Base-by-base conservation (phyloP, 2,797 vertebrate species). In the Crenichthys baileyi region DNA sequence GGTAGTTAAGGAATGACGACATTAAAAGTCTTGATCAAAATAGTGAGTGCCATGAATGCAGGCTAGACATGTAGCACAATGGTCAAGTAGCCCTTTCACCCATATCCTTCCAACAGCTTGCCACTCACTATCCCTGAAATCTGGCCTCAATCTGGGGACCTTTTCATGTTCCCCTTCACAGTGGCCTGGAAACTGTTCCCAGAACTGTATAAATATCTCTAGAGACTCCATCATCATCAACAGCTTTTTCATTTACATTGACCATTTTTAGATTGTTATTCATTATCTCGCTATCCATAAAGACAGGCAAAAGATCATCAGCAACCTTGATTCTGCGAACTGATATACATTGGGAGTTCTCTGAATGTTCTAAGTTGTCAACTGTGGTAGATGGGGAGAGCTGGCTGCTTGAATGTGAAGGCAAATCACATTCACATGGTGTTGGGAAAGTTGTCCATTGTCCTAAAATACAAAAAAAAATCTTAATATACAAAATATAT, bases 61-160 rank as follows among this genome's bases (percentile, higher is more conserved):
- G 2, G 31, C 31, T 31, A 31, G 31, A 31, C n/a, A n/a, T n/a
- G 12, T 84, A 65, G 16, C 85, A 77, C n/a, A 58, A 22, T 79
- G 83, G 31, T 89, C 85, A 4, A 84, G 2, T 1, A 76, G 81
- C 61, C 85, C 70, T 72, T 87, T 89, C 7, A 77, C 70, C 81
- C 70, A 88, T 1, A 90, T 82, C 4, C 39, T 15, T 63, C 83
- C 85, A 56, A 75, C 77, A n/a, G 80, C 75, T 78, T 84, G 50
- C 44, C 77, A 26, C 76, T 84, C 51, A 63, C 15, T n/a, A 53
- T 82, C 53, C 58, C 4, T 16, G 4, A 76, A 2, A 31, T 71
- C 73, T 51, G 68, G 22, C 39, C 65, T n/a, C 7, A 68, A 6
- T 22, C 65, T 46, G 5, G 68, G 68, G 13, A 70, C 68, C 61